phyloP scores from a whole-genome alignment of 37 sponge, comb jelly and placozoan species.

The Axinella damicornis region DNA sequence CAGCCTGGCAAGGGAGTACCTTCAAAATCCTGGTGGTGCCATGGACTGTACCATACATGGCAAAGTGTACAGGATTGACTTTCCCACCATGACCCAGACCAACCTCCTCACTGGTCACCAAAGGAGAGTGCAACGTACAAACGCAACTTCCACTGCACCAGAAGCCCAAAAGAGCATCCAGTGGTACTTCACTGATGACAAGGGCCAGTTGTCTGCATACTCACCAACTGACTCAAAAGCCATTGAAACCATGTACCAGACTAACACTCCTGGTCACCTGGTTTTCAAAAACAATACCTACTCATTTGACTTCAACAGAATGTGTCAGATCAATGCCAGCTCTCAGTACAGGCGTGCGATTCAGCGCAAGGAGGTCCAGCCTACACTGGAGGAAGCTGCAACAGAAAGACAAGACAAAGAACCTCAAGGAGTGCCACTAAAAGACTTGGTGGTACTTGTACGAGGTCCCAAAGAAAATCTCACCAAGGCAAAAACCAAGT shows the following conservation, averaged over 20 bases:
- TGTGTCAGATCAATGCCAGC: constrained; percentile 59
- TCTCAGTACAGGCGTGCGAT: constrained; percentile 38
- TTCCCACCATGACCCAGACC: constrained; percentile 73
- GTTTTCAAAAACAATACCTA: constrained; percentile 28
- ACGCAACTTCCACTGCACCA: background rate
- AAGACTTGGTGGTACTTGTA: constrained; percentile 15
- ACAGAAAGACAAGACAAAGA: background rate
- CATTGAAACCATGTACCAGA: constrained; percentile 63
- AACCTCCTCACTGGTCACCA: constrained; percentile 51
- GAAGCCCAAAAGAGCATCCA: background rate
- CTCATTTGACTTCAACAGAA: constrained; percentile 53
- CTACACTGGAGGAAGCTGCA: too few species aligned
- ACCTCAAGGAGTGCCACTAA: background rate
- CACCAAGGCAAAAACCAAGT: constrained; percentile 4
- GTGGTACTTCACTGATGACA: constrained; percentile 68
- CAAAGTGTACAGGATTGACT: constrained; percentile 45
- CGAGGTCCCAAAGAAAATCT: constrained; percentile 54
- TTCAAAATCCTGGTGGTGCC: constrained; percentile 13
- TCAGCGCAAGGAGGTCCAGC: background rate
- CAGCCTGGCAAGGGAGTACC: constrained; percentile 25
- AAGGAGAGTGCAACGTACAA: constrained; percentile 1
- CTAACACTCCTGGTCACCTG: constrained; percentile 11
- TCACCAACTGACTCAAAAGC: constrained; percentile 23
- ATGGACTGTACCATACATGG: background rate
- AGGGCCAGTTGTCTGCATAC: constrained; percentile 35